Evolutionary conservation across 92 coral and sea anemone species (phyloP).

Genomic region (Phymanthus crucifer): DNA sequence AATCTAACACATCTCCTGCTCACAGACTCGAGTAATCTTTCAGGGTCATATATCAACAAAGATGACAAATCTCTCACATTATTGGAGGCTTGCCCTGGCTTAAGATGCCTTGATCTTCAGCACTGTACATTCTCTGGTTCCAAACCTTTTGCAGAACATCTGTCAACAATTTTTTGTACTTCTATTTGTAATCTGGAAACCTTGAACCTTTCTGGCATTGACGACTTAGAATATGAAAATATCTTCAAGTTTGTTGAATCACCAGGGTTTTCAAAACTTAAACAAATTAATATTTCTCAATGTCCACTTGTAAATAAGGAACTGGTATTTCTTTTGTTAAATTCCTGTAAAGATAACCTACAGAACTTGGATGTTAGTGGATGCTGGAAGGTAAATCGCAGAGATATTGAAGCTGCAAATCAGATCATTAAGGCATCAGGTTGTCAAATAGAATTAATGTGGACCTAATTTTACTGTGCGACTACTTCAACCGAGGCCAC

Average conservation of each 20-base stretch:
- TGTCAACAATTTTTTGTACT: constrained; percentile 40
- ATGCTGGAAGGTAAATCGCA: constrained; percentile 55
- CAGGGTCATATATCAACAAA: constrained; percentile 29
- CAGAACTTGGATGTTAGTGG: constrained; percentile 45
- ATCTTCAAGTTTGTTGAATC: constrained; percentile 34
- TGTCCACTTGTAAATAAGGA: constrained; percentile 56
- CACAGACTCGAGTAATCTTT: constrained; percentile 49
- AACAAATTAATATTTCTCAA: constrained; percentile 52
- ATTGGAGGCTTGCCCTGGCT: constrained; percentile 58
- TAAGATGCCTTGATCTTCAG: constrained; percentile 52
- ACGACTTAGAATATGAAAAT: constrained; percentile 41
- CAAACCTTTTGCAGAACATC: constrained; percentile 52
- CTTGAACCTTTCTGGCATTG: constrained; percentile 51
- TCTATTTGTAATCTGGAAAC: constrained; percentile 34
- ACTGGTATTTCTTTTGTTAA: constrained; percentile 24
- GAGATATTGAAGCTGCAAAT: constrained; percentile 47
- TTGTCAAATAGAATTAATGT: constrained; percentile 20
- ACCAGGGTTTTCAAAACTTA: constrained; percentile 24
- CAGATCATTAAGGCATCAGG: constrained; percentile 30
- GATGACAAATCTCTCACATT: constrained; percentile 26
- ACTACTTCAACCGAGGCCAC: too few relatives aligned
- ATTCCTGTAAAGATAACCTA: constrained; percentile 39
- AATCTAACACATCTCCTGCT: constrained; percentile 43
- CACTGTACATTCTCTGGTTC: constrained; percentile 42
- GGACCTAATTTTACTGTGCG: constrained; percentile 29